A percentile compares a stretch with the other conserved stretches of the same genome.
phyloP scores from a whole-genome alignment of 2,888 invertebrate species.

The Byasa hedistus region DNA sequence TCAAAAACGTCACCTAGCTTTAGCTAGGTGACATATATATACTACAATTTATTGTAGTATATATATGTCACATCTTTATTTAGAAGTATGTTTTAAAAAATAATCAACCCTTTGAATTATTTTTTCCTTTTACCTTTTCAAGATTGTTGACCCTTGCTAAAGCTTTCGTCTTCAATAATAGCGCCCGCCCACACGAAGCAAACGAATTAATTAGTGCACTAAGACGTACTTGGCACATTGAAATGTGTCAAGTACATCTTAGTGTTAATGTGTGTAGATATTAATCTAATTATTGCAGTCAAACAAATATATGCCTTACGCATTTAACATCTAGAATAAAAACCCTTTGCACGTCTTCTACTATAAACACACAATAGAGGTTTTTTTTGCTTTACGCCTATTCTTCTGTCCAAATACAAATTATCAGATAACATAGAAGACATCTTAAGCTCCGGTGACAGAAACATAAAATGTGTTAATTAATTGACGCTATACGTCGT shows the following conservation, averaged over 20 bases:
- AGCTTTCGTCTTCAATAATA: not conserved
- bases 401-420: conserved; percentile 13
- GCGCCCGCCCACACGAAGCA: not conserved
- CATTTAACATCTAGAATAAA: not conserved
- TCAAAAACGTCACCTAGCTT: not conserved
- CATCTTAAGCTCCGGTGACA: conserved; percentile 3
- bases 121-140: not conserved
- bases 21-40: no score
- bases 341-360: not conserved
- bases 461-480: conserved; percentile 12
- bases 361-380: not conserved
- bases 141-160: not conserved
- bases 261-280: not conserved
- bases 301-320: not conserved
- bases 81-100: not conserved
- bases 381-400: conserved; percentile 16
- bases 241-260: not conserved
- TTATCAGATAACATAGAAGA: conserved; percentile 14
- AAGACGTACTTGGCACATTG: not conserved
- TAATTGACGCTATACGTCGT: conserved; percentile 3
- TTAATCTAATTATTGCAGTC: not conserved
- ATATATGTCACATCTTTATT: not conserved
- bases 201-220: not conserved
- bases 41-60: not conserved
- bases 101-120: not conserved